Base-by-base conservation (phyloP, 1,140 invertebrate genomes). In the Maconellicoccus hirsutus region DNA sequence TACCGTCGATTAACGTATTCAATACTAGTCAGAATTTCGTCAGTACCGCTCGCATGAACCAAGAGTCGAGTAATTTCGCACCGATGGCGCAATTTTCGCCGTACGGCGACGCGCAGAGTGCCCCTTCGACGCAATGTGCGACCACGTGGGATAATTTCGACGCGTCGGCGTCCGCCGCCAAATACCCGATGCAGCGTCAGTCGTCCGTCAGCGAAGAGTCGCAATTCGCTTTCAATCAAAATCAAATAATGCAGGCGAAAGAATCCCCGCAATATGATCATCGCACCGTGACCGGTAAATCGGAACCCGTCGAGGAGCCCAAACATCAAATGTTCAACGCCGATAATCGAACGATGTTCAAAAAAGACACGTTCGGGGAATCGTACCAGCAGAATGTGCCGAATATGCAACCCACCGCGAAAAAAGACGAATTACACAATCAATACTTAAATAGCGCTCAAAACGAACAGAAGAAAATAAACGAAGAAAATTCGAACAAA, bases 261-360 rank as follows among this genome's bases (percentile, higher is more conserved):
- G 42, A 52, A 52, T 16, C 12, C 6, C n/a, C 42, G 4, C 42
- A 52, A 52, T 52, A 8, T 16, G 42, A 52, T 14, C n/a, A 3
- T 52, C 42, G 42, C n/a, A 52, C 6, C n/a, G 42, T 52, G 12
- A 52, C 42, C 42, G n/a, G n/a, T 1, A 71, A 71, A 61, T 19
- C 42, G 1, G 71, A 71, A 29, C 26, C 21, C 0, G 26, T 27
- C 10, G 59, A 61, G 16, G 70, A 71, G 78, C 21, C 73, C 27
- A 75, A 76, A 70, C 69, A 73, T 0, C 73, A 76, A 75, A 73
- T 74, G 1, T 76, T 69, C 16, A 0, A 19, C n/a, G 6, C 42
- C n/a, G 42, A 52, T 16, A 52, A 52, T 16, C 6, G 42, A 52
- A 16, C 12, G 16, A 16, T 16, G 12, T 52, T 19, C 42, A 52